Base-by-base conservation (phyloP, 2,888 invertebrate species). In the Torymus texanus region DNA sequence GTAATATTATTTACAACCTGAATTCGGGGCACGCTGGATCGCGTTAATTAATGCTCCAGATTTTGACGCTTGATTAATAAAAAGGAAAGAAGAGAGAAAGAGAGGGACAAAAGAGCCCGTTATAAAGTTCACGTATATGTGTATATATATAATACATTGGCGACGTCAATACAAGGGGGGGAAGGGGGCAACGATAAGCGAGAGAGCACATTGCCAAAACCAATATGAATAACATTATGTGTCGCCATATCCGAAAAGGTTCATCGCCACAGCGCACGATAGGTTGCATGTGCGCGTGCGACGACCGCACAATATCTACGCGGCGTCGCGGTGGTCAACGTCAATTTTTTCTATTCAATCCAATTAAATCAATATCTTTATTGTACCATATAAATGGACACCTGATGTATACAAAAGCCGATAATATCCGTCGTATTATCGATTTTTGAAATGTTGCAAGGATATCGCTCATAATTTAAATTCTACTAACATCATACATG, bases 181-280 rank as follows among this genome's bases (percentile, higher is more conserved):
- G 56, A n/a, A n/a, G 11, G 2, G 56, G 11, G 8, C n/a, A 61
- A 41, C 4, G 67, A 56, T 12, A 70, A 12, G 8, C 13, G 59
- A 24, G 59, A 24, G n/a, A 16, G n/a, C 51, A 14, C 24, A 61
- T 55, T 21, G 50, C 58, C 58, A 70, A 79, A 75, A 75, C 70
- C 70, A 79, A 79, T 73, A 79, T 79, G 63, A 70, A 79, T 79
- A 79, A 75, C 71, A 68, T 75, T 58, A 71, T 65, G 65, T 75
- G 70, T 55, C 71, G 71, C 58, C 70, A 21, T 66, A 21, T 18
- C 72, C 21, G 55, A 59, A 78, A 68, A 29, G 13, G 56, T 13
- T 59, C 12, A 21, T 21, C 21, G 21, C 11, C 1, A 51, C 59
- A 29, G 66, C 16, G 55, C 12, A 21, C 21, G 21, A 21, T 2